Evolutionary conservation across 2,113 vertebrate genomes (phyloP), one percentile per base, ranked within the genome.

Genomic region (Beaufortia kweichowensis): DNA sequence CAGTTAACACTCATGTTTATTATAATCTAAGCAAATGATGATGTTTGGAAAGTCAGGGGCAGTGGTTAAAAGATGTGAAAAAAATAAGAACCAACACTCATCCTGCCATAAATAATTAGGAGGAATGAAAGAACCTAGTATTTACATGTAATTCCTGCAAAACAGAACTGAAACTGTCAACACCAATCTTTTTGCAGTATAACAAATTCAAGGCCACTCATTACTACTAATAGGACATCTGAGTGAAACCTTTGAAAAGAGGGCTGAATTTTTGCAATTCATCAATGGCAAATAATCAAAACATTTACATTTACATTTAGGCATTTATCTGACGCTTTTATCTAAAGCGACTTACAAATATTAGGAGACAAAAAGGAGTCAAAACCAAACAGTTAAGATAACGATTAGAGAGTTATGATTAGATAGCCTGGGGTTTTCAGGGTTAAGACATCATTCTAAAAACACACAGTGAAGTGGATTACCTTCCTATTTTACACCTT

Each of bases 401-500:
- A 63, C 24, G 35, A 50, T 21, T 24, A 29, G 7, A 15, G 10
- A 57, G 11, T 8, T 11, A 14, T 15, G 43, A 21, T 53, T 53
- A 15, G 2, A 17, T 9, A 19, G 28, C 26, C 50, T 73, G 79
- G 5, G 64, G 35, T 39, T 39, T 39, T 39, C 35, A 67, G 73
- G 61, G 77, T 63, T 59, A 59, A 77, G 59, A 62, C 76, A 84
- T 56, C 83, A 85, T 90, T 88, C 83, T 85, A 83, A 91, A 89
- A 90, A 88, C 84, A 89, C 71, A 3, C 31, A 69, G 86, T 86
- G 85, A 85, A 84, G 48, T 83, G 88, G 90, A 90, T 92, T 92
- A 92, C 79, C 81, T 80, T 92, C 88, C 89, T 87, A 89, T 91
- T 92, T 90, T 92, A 90, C 89, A 90, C 89, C 87, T 87, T 79